Conservation (phyloP, 2,113 vertebrate species). For the Aplodontia rufa region DNA sequence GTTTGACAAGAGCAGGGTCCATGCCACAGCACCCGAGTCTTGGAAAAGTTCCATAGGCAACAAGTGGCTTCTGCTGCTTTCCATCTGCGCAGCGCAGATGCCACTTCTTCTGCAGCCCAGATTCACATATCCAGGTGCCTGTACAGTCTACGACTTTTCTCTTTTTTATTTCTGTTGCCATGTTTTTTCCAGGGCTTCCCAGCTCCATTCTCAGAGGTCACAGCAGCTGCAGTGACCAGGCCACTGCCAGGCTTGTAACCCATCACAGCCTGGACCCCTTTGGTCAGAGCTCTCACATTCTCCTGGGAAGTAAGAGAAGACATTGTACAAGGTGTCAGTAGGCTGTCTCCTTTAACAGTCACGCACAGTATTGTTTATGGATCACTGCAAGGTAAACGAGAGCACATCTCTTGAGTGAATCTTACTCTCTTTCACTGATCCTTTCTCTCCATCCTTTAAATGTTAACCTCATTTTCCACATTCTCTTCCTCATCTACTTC, state of each 20-base stretch:
- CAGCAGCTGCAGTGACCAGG: conserved; percentile 62
- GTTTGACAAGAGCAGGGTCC: not conserved
- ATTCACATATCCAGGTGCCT: conserved; percentile 94
- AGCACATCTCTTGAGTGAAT: not conserved
- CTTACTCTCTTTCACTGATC: not conserved
- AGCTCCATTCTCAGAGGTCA: conserved; percentile 49
- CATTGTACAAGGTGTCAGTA: not conserved
- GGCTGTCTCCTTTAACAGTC: not conserved
- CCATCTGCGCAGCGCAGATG: not conserved
- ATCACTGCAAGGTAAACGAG: not conserved
- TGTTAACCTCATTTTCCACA: not conserved
- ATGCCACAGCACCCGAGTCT: not conserved
- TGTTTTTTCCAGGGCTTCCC: conserved; percentile 99
- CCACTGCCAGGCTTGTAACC: conserved; percentile 90
- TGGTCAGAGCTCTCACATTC: conserved; percentile 92
- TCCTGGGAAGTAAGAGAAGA: conserved; percentile 86
- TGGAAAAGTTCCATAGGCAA: not conserved
- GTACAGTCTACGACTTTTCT: conserved; percentile 93
- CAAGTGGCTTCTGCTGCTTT: not conserved
- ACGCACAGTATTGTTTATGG: not conserved
- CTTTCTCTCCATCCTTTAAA: not conserved
- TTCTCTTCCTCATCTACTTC: not conserved
- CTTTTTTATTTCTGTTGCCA: conserved; percentile 96
- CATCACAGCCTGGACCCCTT: conserved; percentile 92
- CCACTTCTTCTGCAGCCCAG: not conserved